Percentiles rank a stretch among this genome's conserved stretches.
Conservation (phyloP, 2,888 invertebrate genomes). For the Chorisops tibialis region DNA sequence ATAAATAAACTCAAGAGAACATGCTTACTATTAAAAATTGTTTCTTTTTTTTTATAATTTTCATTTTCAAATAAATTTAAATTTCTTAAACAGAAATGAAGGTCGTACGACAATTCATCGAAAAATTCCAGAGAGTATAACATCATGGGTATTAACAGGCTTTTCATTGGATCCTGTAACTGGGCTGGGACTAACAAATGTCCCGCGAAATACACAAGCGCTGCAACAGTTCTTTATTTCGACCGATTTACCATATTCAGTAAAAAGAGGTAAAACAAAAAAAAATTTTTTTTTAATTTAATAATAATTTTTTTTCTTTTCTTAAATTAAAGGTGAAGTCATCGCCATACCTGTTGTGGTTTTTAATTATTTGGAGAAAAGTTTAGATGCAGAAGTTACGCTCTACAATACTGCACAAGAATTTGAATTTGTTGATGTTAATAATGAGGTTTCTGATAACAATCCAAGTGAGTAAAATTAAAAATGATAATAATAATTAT, state of each 20-base stretch:
- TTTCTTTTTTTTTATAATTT: not conserved
- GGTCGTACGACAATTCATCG: slow-evolving; percentile 59
- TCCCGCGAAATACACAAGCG: slow-evolving; percentile 66
- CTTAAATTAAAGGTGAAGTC: slow-evolving; percentile 68
- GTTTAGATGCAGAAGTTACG: slow-evolving; percentile 76
- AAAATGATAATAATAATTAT: no score
- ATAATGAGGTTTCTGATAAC: slow-evolving; percentile 65
- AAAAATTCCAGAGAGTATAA: slow-evolving; percentile 76
- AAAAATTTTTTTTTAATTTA: not conserved
- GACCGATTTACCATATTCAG: slow-evolving; percentile 82
- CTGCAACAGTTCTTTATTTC: slow-evolving; percentile 82
- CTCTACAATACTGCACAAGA: slow-evolving; percentile 78
- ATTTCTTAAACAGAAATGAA: slow-evolving; percentile 51
- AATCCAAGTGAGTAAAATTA: slow-evolving; percentile 59
- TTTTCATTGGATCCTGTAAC: slow-evolving; percentile 73
- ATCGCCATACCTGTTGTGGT: slow-evolving; percentile 84
- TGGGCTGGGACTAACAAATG: slow-evolving; percentile 73
- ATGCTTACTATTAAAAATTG: not conserved
- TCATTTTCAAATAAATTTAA: not conserved
- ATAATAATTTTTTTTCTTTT: not conserved
- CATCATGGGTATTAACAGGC: slow-evolving; percentile 80
- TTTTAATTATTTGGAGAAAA: slow-evolving; percentile 80
- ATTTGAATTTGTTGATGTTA: slow-evolving; percentile 76
- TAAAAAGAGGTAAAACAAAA: slow-evolving; percentile 75
- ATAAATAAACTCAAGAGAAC: no score